These are phyloP conservation scores for Hyposoter didymator DNA, from an alignment of 2,888 invertebrate genomes.

Conservation along the genomic window DNA sequence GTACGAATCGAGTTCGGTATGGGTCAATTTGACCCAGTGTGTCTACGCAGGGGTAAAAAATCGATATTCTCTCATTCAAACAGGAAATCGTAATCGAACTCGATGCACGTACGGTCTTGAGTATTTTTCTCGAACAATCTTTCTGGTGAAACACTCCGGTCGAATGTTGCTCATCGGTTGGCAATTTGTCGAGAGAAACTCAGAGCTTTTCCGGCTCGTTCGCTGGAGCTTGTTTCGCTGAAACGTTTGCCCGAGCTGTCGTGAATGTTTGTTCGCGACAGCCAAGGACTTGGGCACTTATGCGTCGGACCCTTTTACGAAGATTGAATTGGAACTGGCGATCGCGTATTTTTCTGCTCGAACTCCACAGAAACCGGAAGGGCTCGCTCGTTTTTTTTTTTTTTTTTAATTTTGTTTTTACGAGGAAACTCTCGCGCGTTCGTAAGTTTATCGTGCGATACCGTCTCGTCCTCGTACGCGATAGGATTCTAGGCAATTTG, in stretches of 20 bases:
- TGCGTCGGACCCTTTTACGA: constrained; percentile 60
- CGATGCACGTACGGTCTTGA: neutral
- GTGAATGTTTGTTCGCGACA: constrained; percentile 23
- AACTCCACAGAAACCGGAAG: constrained; percentile 25
- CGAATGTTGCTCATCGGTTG: constrained; percentile 37
- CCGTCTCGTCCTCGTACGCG: constrained; percentile 3
- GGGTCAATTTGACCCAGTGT: neutral
- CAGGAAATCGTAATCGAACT: neutral
- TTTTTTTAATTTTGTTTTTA: constrained; percentile 8
- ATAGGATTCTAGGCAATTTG: constrained; percentile 32
- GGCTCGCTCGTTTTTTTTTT: neutral
- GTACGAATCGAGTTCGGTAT: neutral
- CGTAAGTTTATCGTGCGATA: constrained; percentile 32
- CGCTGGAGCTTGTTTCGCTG: constrained; percentile 41
- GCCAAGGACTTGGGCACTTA: constrained; percentile 47
- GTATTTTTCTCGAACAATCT: constrained; percentile 1
- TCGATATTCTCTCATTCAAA: neutral
- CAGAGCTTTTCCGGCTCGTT: constrained; percentile 17
- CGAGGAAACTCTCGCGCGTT: constrained; percentile 30
- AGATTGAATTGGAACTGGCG: constrained; percentile 56
- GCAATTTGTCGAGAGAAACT: constrained; percentile 25
- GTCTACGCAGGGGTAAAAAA: neutral
- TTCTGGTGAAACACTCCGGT: constrained; percentile 51
- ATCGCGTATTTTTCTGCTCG: constrained; percentile 6
- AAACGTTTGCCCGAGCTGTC: constrained; percentile 31